phyloP scores from a whole-genome alignment of 2,113 vertebrate species.

The Nannobrachium achirus region DNA sequence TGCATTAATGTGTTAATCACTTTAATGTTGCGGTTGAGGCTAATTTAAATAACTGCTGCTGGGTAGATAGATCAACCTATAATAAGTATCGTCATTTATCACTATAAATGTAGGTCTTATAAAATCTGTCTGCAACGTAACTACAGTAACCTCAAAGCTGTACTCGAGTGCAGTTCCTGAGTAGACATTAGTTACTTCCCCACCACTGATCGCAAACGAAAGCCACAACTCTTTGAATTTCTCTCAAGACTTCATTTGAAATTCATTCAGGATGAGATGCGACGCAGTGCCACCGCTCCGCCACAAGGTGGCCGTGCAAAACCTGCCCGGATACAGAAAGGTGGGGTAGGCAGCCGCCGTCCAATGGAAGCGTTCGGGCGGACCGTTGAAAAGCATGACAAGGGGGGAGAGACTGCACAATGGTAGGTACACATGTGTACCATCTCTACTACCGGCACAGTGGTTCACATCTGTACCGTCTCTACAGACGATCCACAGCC shows the following conservation, averaged over 20 bases:
- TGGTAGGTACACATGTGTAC: constrained; percentile 55
- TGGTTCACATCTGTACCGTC: too few species aligned
- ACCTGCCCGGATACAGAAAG: constrained; percentile 71
- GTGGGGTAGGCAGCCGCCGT: constrained; percentile 32
- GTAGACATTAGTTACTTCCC: background rate
- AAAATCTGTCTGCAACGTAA: too few species aligned
- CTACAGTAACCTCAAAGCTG: background rate
- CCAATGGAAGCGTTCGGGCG: constrained; percentile 60
- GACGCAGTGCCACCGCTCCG: constrained; percentile 53
- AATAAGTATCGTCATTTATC: too few species aligned
- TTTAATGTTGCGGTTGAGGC: too few species aligned
- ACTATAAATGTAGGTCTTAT: background rate
- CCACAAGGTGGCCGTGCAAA: constrained; percentile 61
- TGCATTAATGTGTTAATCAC: too few species aligned
- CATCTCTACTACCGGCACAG: background rate
- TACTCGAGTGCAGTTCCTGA: too few species aligned
- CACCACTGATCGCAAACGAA: too few species aligned
- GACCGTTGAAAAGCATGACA: constrained; percentile 36
- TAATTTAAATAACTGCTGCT: too few species aligned
- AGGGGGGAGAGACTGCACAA: constrained; percentile 43
- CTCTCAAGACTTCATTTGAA: too few species aligned
- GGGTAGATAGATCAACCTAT: too few species aligned
- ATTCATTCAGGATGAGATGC: constrained; percentile 30
- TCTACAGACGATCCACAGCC: too few species aligned
- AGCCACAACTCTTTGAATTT: too few species aligned